A percentile compares a stretch with the other conserved stretches of the same genome.
These are phyloP conservation scores for Pseudochaenichthys georgianus DNA, from an alignment of 2,797 vertebrate species.

Conservation along the genomic window DNA sequence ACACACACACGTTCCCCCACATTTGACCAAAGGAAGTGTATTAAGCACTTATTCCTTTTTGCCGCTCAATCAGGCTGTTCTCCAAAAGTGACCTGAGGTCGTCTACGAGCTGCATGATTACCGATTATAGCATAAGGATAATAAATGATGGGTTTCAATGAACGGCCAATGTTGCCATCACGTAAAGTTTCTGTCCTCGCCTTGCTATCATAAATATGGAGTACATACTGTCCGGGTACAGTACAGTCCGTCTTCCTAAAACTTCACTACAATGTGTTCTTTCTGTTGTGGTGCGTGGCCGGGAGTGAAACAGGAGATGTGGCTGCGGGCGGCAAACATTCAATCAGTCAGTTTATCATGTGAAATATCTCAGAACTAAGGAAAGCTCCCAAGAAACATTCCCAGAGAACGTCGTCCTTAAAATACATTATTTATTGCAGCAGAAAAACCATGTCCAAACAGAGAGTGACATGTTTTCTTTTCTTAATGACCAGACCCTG, in stretches of 20 bases:
- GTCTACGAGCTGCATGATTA: background rate
- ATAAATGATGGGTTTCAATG: background rate
- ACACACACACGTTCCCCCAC: constrained; percentile 6
- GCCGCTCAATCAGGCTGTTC: background rate
- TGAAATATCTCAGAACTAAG: background rate
- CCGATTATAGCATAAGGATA: background rate
- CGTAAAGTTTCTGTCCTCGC: background rate
- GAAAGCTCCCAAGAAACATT: background rate
- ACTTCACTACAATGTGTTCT: background rate
- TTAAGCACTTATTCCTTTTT: constrained; percentile 19
- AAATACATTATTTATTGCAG: background rate
- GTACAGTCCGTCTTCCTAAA: background rate
- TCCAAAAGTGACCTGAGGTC: background rate
- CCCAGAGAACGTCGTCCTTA: too few relatives aligned
- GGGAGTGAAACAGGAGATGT: constrained; percentile 47
- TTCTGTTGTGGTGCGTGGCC: constrained; percentile 40
- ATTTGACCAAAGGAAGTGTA: background rate
- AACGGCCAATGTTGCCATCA: background rate
- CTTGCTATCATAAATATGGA: background rate
- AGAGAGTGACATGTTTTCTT: background rate
- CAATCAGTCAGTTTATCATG: background rate
- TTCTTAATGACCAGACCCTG: too few relatives aligned
- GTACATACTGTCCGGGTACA: too few relatives aligned
- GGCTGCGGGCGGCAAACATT: background rate
- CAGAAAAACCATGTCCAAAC: background rate